These are phyloP conservation scores for Daboia siamensis DNA, from an alignment of 2,113 vertebrate genomes.

Conservation along the genomic window DNA sequence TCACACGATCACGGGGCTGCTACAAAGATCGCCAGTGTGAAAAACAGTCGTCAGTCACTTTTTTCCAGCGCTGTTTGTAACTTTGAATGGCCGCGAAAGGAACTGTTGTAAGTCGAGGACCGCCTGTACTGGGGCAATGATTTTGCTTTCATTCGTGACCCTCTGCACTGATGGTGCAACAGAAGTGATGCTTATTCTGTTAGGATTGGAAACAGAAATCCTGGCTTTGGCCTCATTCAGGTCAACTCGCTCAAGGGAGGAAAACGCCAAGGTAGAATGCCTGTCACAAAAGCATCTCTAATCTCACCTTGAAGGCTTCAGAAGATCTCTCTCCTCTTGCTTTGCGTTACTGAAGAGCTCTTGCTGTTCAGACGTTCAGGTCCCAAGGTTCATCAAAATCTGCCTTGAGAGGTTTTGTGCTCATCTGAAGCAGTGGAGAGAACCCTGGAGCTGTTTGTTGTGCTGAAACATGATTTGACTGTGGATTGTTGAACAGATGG, in stretches of 20 bases:
- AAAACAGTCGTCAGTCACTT: fast-evolving
- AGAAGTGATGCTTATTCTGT: neutral
- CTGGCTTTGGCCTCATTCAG: neutral
- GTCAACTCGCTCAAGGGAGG: neutral
- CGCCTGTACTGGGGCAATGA: neutral
- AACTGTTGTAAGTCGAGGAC: too few relatives aligned
- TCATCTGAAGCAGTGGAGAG: neutral
- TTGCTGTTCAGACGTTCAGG: neutral
- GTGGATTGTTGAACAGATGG: neutral
- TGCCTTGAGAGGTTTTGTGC: neutral
- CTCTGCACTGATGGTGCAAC: neutral
- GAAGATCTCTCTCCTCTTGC: neutral
- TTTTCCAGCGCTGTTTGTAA: too few relatives aligned
- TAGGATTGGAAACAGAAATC: neutral
- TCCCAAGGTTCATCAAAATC: neutral
- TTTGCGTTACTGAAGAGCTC: neutral
- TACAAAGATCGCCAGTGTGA: too few relatives aligned
- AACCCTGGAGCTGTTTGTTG: neutral
- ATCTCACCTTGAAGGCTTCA: neutral
- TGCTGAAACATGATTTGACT: neutral
- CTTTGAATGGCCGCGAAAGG: too few relatives aligned
- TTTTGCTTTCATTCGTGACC: neutral
- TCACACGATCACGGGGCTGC: too few relatives aligned
- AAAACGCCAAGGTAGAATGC: neutral
- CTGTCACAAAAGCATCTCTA: neutral